Evolutionary conservation across 1,140 invertebrate species (phyloP).

Genomic region (Drosophila malerkotliana): DNA sequence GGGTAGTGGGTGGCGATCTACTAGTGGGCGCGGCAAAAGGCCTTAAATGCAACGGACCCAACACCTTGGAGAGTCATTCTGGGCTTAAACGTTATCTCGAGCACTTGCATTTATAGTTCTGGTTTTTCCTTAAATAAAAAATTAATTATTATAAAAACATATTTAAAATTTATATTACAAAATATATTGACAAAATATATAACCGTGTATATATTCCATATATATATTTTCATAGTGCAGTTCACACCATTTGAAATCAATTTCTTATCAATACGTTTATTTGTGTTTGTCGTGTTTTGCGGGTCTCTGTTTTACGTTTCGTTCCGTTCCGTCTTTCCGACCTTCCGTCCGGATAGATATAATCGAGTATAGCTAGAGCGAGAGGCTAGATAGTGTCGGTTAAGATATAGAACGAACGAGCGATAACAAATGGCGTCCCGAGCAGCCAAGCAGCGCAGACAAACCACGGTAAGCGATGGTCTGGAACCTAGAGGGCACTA

Average conservation of each 20-base stretch:
- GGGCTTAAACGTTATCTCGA: constrained; percentile 32
- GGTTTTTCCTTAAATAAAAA: not conserved
- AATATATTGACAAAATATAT: not conserved
- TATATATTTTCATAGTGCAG: not conserved
- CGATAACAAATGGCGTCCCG: constrained; percentile 69
- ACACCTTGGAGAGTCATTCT: constrained; percentile 31
- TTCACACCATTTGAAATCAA: constrained; percentile 30
- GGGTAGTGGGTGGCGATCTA: not conserved
- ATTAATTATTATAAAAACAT: not conserved
- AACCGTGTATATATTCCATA: not conserved
- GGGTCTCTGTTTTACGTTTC: constrained; percentile 6
- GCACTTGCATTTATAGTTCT: constrained; percentile 22
- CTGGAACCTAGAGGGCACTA: constrained; percentile 12
- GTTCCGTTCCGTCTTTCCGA: constrained; percentile 5
- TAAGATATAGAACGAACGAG: constrained; percentile 4
- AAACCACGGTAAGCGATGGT: constrained; percentile 64
- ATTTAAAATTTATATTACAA: not conserved
- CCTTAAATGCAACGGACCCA: constrained; percentile 31
- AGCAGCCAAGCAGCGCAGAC: constrained; percentile 50
- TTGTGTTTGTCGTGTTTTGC: not conserved
- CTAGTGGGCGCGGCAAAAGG: not conserved
- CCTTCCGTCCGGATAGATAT: constrained; percentile 17
- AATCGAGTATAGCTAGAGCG: constrained; percentile 3
- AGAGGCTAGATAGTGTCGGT: not conserved
- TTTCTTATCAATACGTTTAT: constrained; percentile 34